Evolutionary conservation across 2,888 invertebrate genomes (phyloP).

Genomic region (Asteroscopus sphinx): DNA sequence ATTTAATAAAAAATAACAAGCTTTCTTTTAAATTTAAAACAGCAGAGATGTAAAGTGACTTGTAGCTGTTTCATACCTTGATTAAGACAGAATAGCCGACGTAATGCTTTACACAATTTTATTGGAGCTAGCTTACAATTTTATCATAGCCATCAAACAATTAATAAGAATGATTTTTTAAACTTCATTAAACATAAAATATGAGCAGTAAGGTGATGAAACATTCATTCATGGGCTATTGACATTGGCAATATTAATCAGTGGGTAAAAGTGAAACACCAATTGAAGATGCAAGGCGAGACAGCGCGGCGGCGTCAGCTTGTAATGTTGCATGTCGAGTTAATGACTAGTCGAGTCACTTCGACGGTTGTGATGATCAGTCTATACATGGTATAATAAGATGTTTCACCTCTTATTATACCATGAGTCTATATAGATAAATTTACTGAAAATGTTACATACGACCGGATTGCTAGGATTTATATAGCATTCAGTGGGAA

Average conservation of each 20-base stretch:
- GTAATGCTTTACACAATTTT: neutral
- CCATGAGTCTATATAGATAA: neutral
- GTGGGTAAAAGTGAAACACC: constrained; percentile 61
- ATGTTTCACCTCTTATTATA: too few species aligned
- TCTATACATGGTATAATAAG: too few species aligned
- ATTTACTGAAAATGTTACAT: constrained; percentile 12
- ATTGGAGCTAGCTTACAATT: constrained; percentile 9
- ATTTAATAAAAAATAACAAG: neutral
- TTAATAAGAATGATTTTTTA: neutral
- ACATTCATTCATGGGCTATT: constrained; percentile 35
- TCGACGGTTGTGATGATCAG: too few species aligned
- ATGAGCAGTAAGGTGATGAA: constrained; percentile 12
- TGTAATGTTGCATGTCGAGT: constrained; percentile 46
- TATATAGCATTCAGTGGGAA: neutral
- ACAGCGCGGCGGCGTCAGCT: constrained; percentile 29
- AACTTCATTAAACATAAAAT: constrained; percentile 3
- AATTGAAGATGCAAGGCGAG: constrained; percentile 48
- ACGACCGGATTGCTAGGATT: neutral
- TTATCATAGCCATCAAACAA: neutral
- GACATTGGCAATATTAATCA: constrained; percentile 38
- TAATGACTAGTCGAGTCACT: constrained; percentile 45
- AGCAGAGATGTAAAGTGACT: neutral
- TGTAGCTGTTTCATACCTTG: neutral
- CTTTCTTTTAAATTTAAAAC: neutral
- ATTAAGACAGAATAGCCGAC: neutral